Evolutionary conservation across 2,888 invertebrate species (phyloP), one percentile per base, ranked within the genome.

Genomic region (Agrilus cyanescens): DNA sequence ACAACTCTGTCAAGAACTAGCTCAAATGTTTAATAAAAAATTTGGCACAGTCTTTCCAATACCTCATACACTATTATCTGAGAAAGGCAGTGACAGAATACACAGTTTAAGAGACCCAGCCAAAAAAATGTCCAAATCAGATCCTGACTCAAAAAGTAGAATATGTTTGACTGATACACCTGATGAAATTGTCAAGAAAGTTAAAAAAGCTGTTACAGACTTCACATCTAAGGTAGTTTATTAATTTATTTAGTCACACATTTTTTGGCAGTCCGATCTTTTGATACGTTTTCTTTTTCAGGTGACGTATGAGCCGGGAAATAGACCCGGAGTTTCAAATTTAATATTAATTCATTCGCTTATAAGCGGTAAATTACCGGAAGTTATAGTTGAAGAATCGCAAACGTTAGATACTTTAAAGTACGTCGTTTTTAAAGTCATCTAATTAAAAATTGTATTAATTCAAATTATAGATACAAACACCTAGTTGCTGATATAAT

Each of bases 51-150:
- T 81, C 37, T 94, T 96, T 68, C 89, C 91, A 1, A 64, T 75
- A 43, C 91, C 91, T 33, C 70, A 71, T 50, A 67, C 81, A 1
- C 59, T 86, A 16, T 66, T 84, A 35, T 74, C 76, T 49, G 74
- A 72, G 35, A 72, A 74, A 46, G 72, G 74, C 33, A 71, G 72
- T 56, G 72, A 74, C 41, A 73, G 82, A 37, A 73, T 97, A 44
- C 80, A 80, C 57, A 94, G 91, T 59, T 71, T 98, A 7, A 75
- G 90, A 37, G 82, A 91, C 59, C 94, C 96, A 0, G 60, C 63
- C 0, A 85, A 84, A 59, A 99, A 98, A 72, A 98, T 99, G 98
- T 97, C 97, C 10, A 99, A 98, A 69, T 97, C 97, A 0, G 88
- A 91, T 58, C 60, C 71, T 0, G 84, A 90, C 67, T 63, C 74